Evolutionary conservation across 2,888 invertebrate species (phyloP), one percentile per base, ranked within the genome.

Genomic region (Tiphia femorata): DNA sequence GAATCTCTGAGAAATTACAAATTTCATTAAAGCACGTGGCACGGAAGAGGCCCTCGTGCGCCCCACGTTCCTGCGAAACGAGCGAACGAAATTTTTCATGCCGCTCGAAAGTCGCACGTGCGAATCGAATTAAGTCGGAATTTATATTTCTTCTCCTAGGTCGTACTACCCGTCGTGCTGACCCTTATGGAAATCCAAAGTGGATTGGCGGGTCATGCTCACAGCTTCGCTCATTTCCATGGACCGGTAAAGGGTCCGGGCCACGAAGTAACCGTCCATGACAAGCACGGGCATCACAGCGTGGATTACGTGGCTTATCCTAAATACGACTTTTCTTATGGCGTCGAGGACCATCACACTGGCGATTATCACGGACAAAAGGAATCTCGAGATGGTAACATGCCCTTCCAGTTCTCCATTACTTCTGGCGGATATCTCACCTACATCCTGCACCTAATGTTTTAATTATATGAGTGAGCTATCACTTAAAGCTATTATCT

Each of bases 311-410:
- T 75, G 2, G 79, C 79, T 30, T 76, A 80, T 70, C 78, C 80
- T 10, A 76, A 76, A 50, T 79, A 79, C 58, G 74, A 79, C 38
- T 79, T 77, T 47, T 67, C 78, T 3, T 78, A 78, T 58, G 78
- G 78, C 42, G 74, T 78, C 5, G 75, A 78, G 54, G 78, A 79
- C 57, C 78, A 78, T 58, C 78, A 80, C 50, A 81, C 80, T 29
- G 81, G 81, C 19, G 82, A 84, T 67, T 77, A 76, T 49, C 83
- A 84, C 51, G 79, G 79, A 14, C 82, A 83, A 44, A 81, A 82
- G 56, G 84, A 84, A 52, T 76, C 77, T 47, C 73, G 83, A 52
- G 81, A 83, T 49, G 83, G 83, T 79, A 62, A 58, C n/a, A n/a
- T n/a, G 37, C 2, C n/a, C n/a, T n/a, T n/a, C n/a, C n/a, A n/a